Evolutionary conservation across 1,140 invertebrate genomes (phyloP), one percentile per base, ranked within the genome.

Genomic region (Capitella teleta): DNA sequence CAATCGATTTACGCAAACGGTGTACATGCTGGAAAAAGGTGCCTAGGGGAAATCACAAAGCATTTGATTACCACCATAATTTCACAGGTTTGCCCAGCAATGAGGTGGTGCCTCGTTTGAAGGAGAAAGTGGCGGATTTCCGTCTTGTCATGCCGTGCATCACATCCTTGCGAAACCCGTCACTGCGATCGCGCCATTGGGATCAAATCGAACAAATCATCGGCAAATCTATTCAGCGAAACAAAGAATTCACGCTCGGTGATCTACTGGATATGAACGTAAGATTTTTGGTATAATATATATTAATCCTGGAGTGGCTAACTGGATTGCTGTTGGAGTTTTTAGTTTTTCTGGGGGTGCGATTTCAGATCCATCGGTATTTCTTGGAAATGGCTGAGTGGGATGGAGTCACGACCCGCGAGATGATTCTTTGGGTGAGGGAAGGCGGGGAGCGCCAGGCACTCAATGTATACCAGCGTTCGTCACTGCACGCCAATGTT

Each of bases 91-190:
- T 89, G 14, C 84, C 85, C 0, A 60, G 73, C 2, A 89, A 88
- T 67, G 77, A 84, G 53, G 80, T 88, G 26, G 75, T 89, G 0
- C 81, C 82, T 0, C 73, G 74, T 30, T 72, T 89, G 6, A 86
- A 84, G 61, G 78, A 80, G 51, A 81, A 80, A 40, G 84, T 87
- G 0, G 80, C 86, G 56, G 67, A 77, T 6, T 83, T 90, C 56
- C 86, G 82, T 59, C 52, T 86, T 81, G 75, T 81, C 77, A 74
- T 72, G 64, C 70, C 70, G 14, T 64, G 70, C 6, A 70, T 73
- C 42, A 66, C 63, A 12, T 62, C 63, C 46, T 53, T 73, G 5
- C 49, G 68, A n/a, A 73, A 73, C 53, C 69, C 67, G 21, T 65
- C 61, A 16, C 57, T 73, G 24, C 55, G 62, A 42, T 54, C 58